Evolutionary conservation across 2,797 vertebrate genomes (phyloP).

Genomic region (Poeciliopsis gracilis): DNA sequence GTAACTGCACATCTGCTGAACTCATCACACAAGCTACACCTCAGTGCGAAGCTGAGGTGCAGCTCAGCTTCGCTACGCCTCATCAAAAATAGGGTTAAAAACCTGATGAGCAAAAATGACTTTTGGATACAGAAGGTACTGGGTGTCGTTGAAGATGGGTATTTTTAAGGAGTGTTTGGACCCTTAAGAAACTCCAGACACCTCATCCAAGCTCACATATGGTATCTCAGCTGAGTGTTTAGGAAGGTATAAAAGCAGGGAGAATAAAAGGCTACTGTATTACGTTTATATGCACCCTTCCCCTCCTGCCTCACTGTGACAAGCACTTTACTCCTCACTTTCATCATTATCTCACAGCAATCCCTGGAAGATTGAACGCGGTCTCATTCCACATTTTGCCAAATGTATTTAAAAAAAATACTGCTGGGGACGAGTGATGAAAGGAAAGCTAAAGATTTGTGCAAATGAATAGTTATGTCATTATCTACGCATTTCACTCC

Average conservation of each 20-base stretch:
- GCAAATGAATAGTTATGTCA: slow-evolving; percentile 59
- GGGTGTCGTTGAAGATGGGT: slow-evolving; percentile 12
- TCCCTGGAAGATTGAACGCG: slow-evolving; percentile 34
- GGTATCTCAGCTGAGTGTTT: slow-evolving; percentile 16
- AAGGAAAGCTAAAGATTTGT: slow-evolving; percentile 36
- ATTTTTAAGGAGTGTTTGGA: neutral
- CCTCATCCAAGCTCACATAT: slow-evolving; percentile 22
- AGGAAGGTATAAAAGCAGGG: slow-evolving; percentile 12
- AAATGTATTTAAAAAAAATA: slow-evolving; percentile 37
- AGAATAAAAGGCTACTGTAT: slow-evolving; percentile 31
- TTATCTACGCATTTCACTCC: slow-evolving; percentile 44
- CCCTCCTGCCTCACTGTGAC: slow-evolving; percentile 16
- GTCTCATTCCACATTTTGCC: slow-evolving; percentile 37
- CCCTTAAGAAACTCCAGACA: neutral
- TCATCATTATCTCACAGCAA: slow-evolving; percentile 38
- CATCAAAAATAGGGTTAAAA: no score
- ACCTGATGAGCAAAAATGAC: neutral
- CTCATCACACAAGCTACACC: no score
- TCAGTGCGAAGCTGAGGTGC: no score
- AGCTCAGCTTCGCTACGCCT: no score
- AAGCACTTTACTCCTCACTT: slow-evolving; percentile 40
- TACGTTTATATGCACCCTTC: slow-evolving; percentile 30
- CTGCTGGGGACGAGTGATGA: slow-evolving; percentile 40
- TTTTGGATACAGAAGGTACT: slow-evolving; percentile 37
- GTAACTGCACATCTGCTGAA: no score